These are phyloP conservation scores for Agonum fuliginosum DNA, from an alignment of 2,888 invertebrate species.

Conservation along the genomic window DNA sequence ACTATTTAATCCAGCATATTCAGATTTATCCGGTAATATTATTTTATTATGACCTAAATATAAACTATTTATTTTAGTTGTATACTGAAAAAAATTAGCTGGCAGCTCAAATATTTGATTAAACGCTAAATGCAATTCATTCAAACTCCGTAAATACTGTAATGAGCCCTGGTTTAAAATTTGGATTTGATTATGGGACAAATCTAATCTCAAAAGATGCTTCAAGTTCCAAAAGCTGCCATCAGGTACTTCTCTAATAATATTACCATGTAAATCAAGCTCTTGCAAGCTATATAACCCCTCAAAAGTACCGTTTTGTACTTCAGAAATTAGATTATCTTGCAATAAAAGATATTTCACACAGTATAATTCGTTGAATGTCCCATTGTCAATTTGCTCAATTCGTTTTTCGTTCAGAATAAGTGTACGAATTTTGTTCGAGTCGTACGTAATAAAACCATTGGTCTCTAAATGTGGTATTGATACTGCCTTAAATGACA, in stretches of 20 bases:
- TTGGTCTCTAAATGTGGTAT: constrained; percentile 61
- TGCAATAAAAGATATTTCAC: constrained; percentile 65
- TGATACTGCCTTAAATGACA: constrained; percentile 62
- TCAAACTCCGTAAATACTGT: constrained; percentile 19
- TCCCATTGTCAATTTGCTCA: constrained; percentile 64
- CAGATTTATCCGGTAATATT: constrained; percentile 48
- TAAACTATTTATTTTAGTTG: constrained; percentile 61
- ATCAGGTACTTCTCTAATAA: constrained; percentile 54
- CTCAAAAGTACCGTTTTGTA: constrained; percentile 62
- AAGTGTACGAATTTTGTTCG: constrained; percentile 65
- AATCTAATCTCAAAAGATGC: constrained; percentile 35
- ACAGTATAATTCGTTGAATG: constrained; percentile 67
- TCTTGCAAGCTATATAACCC: constrained; percentile 61
- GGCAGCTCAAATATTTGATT: constrained; percentile 63
- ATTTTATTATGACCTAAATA: constrained; percentile 63
- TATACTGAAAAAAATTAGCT: constrained; percentile 59
- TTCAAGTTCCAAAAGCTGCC: constrained; percentile 10
- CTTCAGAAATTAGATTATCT: constrained; percentile 64
- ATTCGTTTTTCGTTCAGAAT: constrained; percentile 65
- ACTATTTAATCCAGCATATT: constrained; percentile 61
- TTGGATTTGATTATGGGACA: constrained; percentile 40
- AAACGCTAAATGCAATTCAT: constrained; percentile 63
- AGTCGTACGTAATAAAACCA: constrained; percentile 65
- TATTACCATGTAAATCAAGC: constrained; percentile 64
- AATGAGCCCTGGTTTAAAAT: neutral